Conservation (phyloP, 2,888 invertebrate genomes). For the Dicyrtomina minuta region DNA sequence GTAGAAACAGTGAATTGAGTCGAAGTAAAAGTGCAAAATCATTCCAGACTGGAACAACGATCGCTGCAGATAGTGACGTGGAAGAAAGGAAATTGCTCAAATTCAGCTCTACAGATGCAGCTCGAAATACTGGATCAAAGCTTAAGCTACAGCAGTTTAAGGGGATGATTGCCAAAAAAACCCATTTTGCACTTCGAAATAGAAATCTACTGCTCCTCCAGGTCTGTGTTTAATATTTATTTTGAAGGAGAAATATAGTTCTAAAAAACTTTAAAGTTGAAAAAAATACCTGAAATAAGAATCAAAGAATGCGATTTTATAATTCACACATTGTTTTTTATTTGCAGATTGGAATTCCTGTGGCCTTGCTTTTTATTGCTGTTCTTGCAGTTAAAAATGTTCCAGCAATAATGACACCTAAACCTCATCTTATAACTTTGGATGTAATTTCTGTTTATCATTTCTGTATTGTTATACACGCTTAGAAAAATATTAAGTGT, state of each 20-base stretch:
- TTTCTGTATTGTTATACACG: too few species aligned
- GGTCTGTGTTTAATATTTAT: slow-evolving; percentile 55
- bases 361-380: slow-evolving; percentile 65
- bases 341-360: slow-evolving; percentile 69
- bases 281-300: neutral
- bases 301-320: too few species aligned
- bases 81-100: neutral
- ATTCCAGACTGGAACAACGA: neutral
- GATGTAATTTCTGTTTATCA: too few species aligned
- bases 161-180: slow-evolving; percentile 59
- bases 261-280: neutral
- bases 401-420: slow-evolving; percentile 60
- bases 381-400: slow-evolving; percentile 58
- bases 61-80: too few species aligned
- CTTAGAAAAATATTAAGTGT: too few species aligned
- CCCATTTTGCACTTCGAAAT: slow-evolving; percentile 57
- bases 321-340: neutral
- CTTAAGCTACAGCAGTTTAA: slow-evolving; percentile 57
- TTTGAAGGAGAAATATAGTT: neutral
- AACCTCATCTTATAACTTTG: slow-evolving; percentile 62
- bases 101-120: neutral
- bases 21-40: neutral
- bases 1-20: neutral
- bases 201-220: slow-evolving; percentile 59
- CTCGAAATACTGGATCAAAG: slow-evolving; percentile 26